These are phyloP conservation scores for Brachionus manjavacas DNA, from an alignment of 1,140 invertebrate genomes.

Conservation along the genomic window DNA sequence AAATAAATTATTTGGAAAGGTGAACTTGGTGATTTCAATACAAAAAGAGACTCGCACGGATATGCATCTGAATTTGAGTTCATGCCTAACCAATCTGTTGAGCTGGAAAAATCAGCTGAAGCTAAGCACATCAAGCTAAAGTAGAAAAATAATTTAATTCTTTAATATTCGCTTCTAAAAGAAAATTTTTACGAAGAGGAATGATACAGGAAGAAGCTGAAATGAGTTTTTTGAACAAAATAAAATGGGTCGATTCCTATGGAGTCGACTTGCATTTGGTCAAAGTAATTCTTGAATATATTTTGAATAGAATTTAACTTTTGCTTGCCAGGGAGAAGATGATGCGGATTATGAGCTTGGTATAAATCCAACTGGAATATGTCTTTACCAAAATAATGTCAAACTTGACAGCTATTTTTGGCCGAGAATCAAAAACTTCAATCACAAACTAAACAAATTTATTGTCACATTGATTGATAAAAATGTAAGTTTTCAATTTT, in stretches of 20 bases:
- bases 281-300: constrained; percentile 49
- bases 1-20: constrained; percentile 45
- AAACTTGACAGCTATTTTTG: constrained; percentile 30
- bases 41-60: constrained; percentile 48
- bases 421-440: constrained; percentile 23
- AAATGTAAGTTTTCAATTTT: constrained; percentile 3
- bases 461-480: constrained; percentile 21
- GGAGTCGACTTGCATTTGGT: constrained; percentile 74
- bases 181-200: constrained; percentile 59
- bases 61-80: constrained; percentile 57
- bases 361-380: constrained; percentile 41
- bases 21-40: constrained; percentile 54
- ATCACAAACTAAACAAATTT: constrained; percentile 23
- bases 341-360: constrained; percentile 1
- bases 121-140: constrained; percentile 78
- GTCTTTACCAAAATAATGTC: not conserved
- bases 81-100: constrained; percentile 77
- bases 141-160: constrained; percentile 58
- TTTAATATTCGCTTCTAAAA: not conserved
- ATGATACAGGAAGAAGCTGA: constrained; percentile 68
- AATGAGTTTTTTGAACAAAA: constrained; percentile 71
- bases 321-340: not conserved
- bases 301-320: not conserved
- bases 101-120: constrained; percentile 78
- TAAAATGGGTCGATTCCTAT: constrained; percentile 77